Percentiles rank a stretch among this genome's conserved stretches.
These are phyloP conservation scores for Pelosia muscerda DNA, from an alignment of 2,888 invertebrate species.

Conservation along the genomic window DNA sequence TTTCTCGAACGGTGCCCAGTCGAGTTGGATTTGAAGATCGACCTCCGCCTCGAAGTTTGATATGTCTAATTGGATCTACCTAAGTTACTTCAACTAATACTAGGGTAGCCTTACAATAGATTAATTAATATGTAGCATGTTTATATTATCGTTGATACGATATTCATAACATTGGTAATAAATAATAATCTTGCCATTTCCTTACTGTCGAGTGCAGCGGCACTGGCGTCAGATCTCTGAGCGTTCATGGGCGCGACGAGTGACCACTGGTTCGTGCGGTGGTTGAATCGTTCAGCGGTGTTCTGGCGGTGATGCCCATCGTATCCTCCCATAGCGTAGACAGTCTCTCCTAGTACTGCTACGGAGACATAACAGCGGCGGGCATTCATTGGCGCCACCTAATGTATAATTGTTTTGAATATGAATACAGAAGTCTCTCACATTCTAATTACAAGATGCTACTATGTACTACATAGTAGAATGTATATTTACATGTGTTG, in stretches of 20 bases:
- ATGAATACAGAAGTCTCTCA: neutral
- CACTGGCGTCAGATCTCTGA: constrained; percentile 96
- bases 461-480: too few species aligned
- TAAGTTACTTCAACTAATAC: too few species aligned
- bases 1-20: too few species aligned
- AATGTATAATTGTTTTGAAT: neutral
- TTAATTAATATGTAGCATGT: too few species aligned
- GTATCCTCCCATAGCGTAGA: constrained; percentile 96
- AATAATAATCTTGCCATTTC: constrained; percentile 22
- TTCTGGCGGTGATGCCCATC: constrained; percentile 95
- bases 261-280: constrained; percentile 95
- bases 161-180: neutral
- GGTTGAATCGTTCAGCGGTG: constrained; percentile 95
- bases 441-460: too few species aligned
- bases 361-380: constrained; percentile 95
- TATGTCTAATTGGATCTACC: too few species aligned
- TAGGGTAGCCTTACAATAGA: too few species aligned
- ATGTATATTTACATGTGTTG: too few species aligned
- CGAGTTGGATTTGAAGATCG: too few species aligned
- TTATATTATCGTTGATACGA: too few species aligned
- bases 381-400: constrained; percentile 95
- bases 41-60: too few species aligned
- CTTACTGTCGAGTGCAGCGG: constrained; percentile 93
- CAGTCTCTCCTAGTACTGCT: constrained; percentile 90
- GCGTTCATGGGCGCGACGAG: constrained; percentile 95